A percentile compares a stretch with the other conserved stretches of the same genome.
phyloP scores from a whole-genome alignment of 2,113 vertebrate genomes.

The Redunca redunca region DNA sequence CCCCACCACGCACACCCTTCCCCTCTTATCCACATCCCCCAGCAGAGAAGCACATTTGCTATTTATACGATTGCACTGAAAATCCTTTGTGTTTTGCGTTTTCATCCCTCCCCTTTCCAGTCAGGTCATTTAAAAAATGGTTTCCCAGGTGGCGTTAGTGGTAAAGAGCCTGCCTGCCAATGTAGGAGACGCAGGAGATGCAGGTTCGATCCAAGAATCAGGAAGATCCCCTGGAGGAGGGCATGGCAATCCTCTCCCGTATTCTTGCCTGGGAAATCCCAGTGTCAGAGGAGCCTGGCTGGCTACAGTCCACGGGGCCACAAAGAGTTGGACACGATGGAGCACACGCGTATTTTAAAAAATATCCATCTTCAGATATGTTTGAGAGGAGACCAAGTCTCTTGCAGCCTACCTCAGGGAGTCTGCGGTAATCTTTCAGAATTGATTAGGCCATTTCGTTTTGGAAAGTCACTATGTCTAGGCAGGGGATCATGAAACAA shows the following conservation, averaged over 20 bases:
- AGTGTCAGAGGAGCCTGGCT: not conserved
- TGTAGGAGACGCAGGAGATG: not conserved
- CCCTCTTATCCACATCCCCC: not conserved
- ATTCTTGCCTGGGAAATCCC: not conserved
- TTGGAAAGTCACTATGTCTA: not conserved
- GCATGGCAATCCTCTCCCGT: not conserved
- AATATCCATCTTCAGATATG: not conserved
- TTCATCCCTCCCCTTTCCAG: not conserved
- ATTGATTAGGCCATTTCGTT: not conserved
- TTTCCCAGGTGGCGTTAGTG: not conserved
- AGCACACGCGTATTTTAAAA: not conserved
- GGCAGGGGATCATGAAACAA: not conserved
- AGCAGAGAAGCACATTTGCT: not conserved
- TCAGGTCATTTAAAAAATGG: not conserved
- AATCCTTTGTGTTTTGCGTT: not conserved
- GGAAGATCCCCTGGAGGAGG: not conserved
- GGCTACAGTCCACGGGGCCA: not conserved
- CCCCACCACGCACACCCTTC: accelerated
- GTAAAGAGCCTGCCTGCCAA: not conserved
- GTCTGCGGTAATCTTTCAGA: not conserved
- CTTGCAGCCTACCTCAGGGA: not conserved
- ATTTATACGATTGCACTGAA: not conserved
- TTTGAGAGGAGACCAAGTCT: not conserved
- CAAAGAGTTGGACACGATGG: not conserved
- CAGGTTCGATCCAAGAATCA: not conserved